phyloP scores from a whole-genome alignment of 2,113 vertebrate genomes.

The Oreocharis arfaki region DNA sequence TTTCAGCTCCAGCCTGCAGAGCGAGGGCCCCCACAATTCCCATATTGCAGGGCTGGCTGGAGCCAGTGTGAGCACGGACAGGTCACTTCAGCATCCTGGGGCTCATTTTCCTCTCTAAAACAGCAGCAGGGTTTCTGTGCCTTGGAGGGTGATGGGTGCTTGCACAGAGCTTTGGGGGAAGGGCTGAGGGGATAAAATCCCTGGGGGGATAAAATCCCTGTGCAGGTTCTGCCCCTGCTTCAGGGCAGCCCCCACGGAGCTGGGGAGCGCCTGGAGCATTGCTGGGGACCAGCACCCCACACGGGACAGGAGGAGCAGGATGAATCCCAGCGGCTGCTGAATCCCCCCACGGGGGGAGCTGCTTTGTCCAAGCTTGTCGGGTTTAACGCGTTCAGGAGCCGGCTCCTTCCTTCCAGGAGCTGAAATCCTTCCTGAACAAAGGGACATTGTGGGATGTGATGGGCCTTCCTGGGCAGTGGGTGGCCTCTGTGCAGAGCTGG shows the following conservation, averaged over 20 bases:
- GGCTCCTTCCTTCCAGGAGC: neutral
- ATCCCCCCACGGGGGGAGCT: neutral
- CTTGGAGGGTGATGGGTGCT: neutral
- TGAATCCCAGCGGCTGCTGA: neutral
- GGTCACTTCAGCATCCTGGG: neutral
- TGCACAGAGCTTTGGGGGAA: neutral
- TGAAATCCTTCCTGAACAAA: neutral
- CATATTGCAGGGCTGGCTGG: neutral
- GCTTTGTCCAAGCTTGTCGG: slow-evolving; percentile 2
- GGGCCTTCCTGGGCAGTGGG: neutral
- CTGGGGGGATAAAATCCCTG: neutral
- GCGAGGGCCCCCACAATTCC: neutral
- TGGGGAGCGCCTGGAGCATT: neutral
- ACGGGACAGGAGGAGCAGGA: neutral
- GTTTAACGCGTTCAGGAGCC: neutral
- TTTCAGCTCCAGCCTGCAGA: neutral
- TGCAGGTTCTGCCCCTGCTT: neutral
- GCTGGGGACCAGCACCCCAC: fast-evolving
- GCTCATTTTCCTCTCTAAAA: neutral
- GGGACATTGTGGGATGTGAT: neutral
- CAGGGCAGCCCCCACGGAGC: neutral
- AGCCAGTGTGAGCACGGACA: neutral
- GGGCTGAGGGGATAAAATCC: neutral
- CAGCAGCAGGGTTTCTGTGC: neutral
- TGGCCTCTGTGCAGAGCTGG: neutral